Conservation (phyloP, 1,140 invertebrate genomes). For the Vanessa tameamea region DNA sequence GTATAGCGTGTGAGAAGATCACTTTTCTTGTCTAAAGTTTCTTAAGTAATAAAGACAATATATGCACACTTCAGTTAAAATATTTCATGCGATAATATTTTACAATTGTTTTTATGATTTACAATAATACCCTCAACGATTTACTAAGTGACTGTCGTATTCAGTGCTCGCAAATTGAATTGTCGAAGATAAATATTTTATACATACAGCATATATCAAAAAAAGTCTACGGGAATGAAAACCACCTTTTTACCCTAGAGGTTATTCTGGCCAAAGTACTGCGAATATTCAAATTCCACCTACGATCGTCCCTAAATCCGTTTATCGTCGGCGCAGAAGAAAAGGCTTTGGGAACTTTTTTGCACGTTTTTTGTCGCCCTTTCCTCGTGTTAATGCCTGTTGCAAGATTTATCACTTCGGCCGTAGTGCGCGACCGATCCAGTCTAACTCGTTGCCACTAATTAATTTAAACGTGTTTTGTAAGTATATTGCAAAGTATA, state of each 20-base stretch:
- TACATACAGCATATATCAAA: constrained; percentile 2
- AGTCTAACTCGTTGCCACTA: constrained; percentile 53
- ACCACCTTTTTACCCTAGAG: constrained; percentile 23
- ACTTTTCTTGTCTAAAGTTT: constrained; percentile 11
- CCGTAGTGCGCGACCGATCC: constrained; percentile 39
- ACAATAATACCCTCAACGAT: neutral
- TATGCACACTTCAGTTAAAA: neutral
- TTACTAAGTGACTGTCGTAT: neutral
- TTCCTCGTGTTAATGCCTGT: constrained; percentile 44
- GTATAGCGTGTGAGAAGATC: neutral
- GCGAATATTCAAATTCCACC: constrained; percentile 35
- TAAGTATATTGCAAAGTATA: constrained; percentile 37
- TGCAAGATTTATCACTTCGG: constrained; percentile 47
- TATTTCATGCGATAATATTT: neutral
- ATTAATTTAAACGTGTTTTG: constrained; percentile 54
- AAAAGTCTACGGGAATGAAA: constrained; percentile 23
- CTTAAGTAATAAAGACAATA: constrained; percentile 7
- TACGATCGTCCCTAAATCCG: constrained; percentile 41
- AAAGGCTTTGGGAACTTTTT: constrained; percentile 40
- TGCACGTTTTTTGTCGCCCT: constrained; percentile 42
- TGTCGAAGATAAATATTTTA: neutral
- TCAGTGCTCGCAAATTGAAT: neutral
- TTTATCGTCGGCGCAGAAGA: constrained; percentile 42
- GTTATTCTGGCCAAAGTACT: constrained; percentile 19
- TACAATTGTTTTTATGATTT: neutral